Evolutionary conservation across 2,888 invertebrate genomes (phyloP), one percentile per base, ranked within the genome.

Genomic region (Cerceris ruficornis): DNA sequence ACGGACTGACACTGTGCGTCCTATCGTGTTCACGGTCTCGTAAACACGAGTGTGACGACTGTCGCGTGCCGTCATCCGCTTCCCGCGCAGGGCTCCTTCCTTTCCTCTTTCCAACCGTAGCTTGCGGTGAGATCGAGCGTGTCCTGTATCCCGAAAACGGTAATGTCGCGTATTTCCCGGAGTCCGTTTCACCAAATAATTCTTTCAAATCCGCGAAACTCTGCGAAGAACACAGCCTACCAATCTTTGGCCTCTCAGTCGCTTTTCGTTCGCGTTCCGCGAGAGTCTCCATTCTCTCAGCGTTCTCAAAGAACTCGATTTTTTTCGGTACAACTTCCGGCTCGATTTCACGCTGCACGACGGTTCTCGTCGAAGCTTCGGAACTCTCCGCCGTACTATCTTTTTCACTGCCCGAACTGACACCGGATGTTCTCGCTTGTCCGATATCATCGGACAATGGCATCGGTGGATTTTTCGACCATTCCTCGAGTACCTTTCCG

Each of bases 221-320:
- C 85, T 95, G 95, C 0, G 96, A 95, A 60, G 94, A 93, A n/a
- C 92, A 92, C 64, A 94, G 90, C 89, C 85, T 67, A 0, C 69
- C 58, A 0, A 15, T 17, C 39, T 52, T 74, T 0, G 9, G 6
- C 17, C 88, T 75, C 64, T 65, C 15, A 66, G 83, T 71, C 82
- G 77, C 78, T 69, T 79, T 75, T 83, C 13, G 39, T 2, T n/a
- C 81, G 75, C 85, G 84, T 82, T 80, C 81, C 85, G 43, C 87
- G 90, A 78, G 77, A 83, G 39, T 85, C 0, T 67, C 59, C 11
- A 6, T 93, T 91, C n/a, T 94, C 83, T 94, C 94, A 0, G 95
- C 95, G 2, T 95, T 95, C 92, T 97, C 97, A 89, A 97, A 97
- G 92, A 96, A 97, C 90, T 96, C 95, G 0, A 97, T 95, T 91